phyloP scores from a whole-genome alignment of 2,888 invertebrate species.

The Hedya salicella region DNA sequence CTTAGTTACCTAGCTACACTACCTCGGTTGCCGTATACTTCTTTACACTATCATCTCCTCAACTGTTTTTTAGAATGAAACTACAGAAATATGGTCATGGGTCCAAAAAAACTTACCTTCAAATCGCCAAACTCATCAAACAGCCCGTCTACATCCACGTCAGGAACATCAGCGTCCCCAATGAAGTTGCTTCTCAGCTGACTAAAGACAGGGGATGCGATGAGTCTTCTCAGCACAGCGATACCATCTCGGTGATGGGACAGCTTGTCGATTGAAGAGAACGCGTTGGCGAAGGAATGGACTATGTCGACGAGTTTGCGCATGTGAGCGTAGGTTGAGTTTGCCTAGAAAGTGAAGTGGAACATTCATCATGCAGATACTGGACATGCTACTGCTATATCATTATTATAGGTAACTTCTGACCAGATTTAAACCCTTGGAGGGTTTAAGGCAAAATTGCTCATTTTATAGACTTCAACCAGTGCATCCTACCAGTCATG shows the following conservation, averaged over 20 bases:
- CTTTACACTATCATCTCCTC: no score
- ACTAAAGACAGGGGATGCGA: conserved; percentile 58
- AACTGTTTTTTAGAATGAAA: no score
- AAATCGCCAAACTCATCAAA: conserved; percentile 68
- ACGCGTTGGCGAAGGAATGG: conserved; percentile 68
- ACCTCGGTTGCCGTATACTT: no score
- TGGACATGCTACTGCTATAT: no score
- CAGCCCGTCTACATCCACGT: conserved; percentile 61
- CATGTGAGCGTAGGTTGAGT: conserved; percentile 81
- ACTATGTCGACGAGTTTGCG: conserved; percentile 69
- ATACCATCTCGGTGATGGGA: conserved; percentile 63
- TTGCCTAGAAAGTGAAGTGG: conserved; percentile 71
- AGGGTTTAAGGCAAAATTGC: no score
- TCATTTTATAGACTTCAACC: no score
- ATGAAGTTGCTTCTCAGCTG: conserved; percentile 55
- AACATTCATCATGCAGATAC: no score
- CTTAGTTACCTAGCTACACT: no score
- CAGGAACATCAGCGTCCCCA: conserved; percentile 53
- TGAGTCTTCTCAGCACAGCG: conserved; percentile 58
- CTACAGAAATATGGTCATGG: no score
- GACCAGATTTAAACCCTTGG: no score
- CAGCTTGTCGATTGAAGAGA: conserved; percentile 64
- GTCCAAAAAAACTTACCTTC: conserved; percentile 58
- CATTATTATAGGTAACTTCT: no score
- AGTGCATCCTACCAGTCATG: no score